Evolutionary conservation across 2,888 invertebrate genomes (phyloP).

Genomic region (Incurvaria masculella): DNA sequence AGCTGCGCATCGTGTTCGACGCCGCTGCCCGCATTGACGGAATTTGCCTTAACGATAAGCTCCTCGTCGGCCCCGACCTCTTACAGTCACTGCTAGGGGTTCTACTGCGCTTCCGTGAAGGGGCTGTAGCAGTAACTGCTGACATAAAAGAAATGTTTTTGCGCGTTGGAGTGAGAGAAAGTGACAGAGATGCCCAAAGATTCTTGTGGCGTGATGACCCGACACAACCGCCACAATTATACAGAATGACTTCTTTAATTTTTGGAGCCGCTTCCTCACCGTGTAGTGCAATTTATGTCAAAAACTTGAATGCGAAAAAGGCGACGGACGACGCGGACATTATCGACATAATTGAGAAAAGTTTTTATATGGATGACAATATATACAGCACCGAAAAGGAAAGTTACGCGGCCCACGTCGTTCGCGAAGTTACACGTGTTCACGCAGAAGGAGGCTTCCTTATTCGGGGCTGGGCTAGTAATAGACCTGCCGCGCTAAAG

Average conservation of each 20-base stretch:
- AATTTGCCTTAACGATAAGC: slow-evolving; percentile 7
- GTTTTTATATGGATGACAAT: too few species aligned
- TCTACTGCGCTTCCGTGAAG: slow-evolving; percentile 15
- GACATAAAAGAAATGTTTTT: slow-evolving; percentile 13
- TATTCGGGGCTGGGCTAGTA: too few species aligned
- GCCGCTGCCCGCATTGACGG: slow-evolving; percentile 3
- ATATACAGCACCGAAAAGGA: too few species aligned
- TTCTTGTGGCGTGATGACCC: slow-evolving; percentile 2
- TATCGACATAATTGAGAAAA: too few species aligned
- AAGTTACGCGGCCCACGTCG: too few species aligned
- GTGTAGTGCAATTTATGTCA: slow-evolving; percentile 1
- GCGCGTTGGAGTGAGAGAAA: background rate
- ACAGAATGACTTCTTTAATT: slow-evolving; percentile 2
- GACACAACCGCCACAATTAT: background rate
- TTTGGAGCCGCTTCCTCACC: slow-evolving; percentile 11
- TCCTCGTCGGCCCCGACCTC: slow-evolving; percentile 17
- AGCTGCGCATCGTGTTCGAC: slow-evolving; percentile 13
- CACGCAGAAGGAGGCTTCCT: too few species aligned
- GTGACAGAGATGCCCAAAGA: slow-evolving; percentile 5
- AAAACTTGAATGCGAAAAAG: slow-evolving; percentile 5
- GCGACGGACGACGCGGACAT: too few species aligned
- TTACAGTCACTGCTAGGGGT: slow-evolving; percentile 10
- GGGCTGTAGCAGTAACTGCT: slow-evolving; percentile 11
- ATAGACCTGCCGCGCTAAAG: too few species aligned
- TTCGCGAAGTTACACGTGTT: too few species aligned